Evolutionary conservation across 2,113 vertebrate genomes (phyloP), one percentile per base, ranked within the genome.

Genomic region (Rhinoptilus africanus): DNA sequence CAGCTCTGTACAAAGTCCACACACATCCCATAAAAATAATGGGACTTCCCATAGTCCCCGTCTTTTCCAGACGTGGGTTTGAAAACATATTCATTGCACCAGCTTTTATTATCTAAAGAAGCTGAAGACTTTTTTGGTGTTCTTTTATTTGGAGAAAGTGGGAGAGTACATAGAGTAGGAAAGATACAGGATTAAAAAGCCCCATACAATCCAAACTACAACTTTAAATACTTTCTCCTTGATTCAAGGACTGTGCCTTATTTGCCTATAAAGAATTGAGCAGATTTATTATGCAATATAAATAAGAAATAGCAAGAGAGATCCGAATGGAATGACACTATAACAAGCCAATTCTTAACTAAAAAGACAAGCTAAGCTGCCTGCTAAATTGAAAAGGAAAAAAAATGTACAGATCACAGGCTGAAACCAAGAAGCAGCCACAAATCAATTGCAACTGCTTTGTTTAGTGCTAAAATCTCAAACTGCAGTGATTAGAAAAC

Each of bases 401-500:
- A 93, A 92, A 22, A 91, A 63, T 1, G 57, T 75, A 91, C 68
- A 93, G 89, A 91, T 88, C 96, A 83, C 85, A 82, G 76, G 97
- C 97, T 98, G 98, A 98, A 98, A 98, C 98, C 96, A 98, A 98
- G 95, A 95, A 97, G 89, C 97, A 94, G 86, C 97, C 93, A 98
- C 98, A 98, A 98, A 99, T 99, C 99, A 99, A 99, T 99, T 98
- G 89, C 97, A 97, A 98, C 98, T 99, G 98, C 99, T 99, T 99
- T 99, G 99, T 99, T 99, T 99, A 99, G 98, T 98, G 98, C 99
- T 99, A 99, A 99, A 99, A 99, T 99, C 98, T 99, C 99, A 98
- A 99, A 99, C 99, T 99, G 98, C 98, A 99, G 99, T 99, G 99
- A 99, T 99, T 99, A 99, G 99, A 99, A 99, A 99, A 99, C 99